A percentile compares a stretch with the other conserved stretches of the same genome.
Conservation (phyloP, 1,140 invertebrate genomes). For the Calliopsis andreniformis region DNA sequence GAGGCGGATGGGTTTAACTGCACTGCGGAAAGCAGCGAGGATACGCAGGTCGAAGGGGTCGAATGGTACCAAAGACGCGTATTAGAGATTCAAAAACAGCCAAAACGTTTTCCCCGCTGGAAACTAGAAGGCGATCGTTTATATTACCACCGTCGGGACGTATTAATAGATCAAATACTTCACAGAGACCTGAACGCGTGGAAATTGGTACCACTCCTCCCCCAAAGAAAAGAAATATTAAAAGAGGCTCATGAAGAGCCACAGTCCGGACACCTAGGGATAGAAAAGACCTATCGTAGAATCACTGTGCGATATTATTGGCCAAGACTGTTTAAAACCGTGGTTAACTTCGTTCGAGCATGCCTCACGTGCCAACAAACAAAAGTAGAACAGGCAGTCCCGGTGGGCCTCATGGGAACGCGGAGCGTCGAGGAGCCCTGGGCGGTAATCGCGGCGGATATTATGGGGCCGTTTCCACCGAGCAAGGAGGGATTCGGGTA, state of each 20-base stretch:
- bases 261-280: constrained; percentile 67
- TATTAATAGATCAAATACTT: too few species aligned
- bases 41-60: too few species aligned
- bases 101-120: too few species aligned
- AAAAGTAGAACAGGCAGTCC: constrained; percentile 60
- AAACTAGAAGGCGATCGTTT: too few species aligned
- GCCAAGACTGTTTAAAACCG: constrained; percentile 45
- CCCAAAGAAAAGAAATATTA: neutral
- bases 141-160: too few species aligned
- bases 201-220: too few species aligned
- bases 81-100: too few species aligned
- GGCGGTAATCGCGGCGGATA: constrained; percentile 60
- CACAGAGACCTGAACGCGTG: too few species aligned
- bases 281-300: constrained; percentile 68
- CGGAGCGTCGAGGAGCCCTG: constrained; percentile 45
- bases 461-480: constrained; percentile 68
- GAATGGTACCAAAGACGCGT: too few species aligned
- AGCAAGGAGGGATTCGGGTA: constrained; percentile 63
- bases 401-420: constrained; percentile 58
- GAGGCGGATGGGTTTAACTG: too few species aligned
- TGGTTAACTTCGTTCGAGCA: constrained; percentile 48
- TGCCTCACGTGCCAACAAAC: constrained; percentile 50
- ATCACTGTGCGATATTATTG: constrained; percentile 37
- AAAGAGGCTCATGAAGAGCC: neutral
- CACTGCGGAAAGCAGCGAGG: too few species aligned